phyloP scores from a whole-genome alignment of 2,797 vertebrate species.

The Gouania willdenowi region DNA sequence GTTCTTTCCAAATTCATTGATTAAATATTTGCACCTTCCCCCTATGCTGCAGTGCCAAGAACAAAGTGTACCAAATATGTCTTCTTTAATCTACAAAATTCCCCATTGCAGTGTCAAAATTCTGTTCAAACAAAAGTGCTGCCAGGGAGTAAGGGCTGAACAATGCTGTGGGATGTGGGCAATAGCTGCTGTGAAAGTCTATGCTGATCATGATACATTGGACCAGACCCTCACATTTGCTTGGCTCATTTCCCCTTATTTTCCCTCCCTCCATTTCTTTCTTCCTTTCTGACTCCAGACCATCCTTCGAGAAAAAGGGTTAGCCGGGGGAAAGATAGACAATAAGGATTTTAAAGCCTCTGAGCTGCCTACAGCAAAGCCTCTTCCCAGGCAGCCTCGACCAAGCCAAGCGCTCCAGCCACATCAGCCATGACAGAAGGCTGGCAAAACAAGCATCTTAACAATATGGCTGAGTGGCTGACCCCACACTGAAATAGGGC shows the following conservation, averaged over 20 bases:
- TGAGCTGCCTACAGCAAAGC: conserved; percentile 81
- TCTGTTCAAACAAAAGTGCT: conserved; percentile 66
- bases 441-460: conserved; percentile 82
- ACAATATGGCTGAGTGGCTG: conserved; percentile 77
- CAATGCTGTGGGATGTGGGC: conserved; percentile 68
- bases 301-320: conserved; percentile 57
- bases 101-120: conserved; percentile 75
- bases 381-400: conserved; percentile 70
- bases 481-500: conserved; percentile 66
- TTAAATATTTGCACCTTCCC: conserved; percentile 51
- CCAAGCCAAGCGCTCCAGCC: conserved; percentile 71
- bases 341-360: conserved; percentile 79
- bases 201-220: conserved; percentile 74
- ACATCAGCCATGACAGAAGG: conserved; percentile 78
- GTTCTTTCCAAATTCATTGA: conserved; percentile 32
- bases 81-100: conserved; percentile 75
- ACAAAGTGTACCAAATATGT: conserved; percentile 72
- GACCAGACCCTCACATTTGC: conserved; percentile 57
- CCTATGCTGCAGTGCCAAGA: conserved; percentile 59
- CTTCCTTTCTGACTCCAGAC: conserved; percentile 54
- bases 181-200: conserved; percentile 65
- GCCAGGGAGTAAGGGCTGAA: conserved; percentile 72
- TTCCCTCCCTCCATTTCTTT: conserved; percentile 49
- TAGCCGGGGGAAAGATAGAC: conserved; percentile 69
- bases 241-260: conserved; percentile 54